Evolutionary conservation across 2,888 invertebrate species (phyloP).

Genomic region (Dione vanillae): DNA sequence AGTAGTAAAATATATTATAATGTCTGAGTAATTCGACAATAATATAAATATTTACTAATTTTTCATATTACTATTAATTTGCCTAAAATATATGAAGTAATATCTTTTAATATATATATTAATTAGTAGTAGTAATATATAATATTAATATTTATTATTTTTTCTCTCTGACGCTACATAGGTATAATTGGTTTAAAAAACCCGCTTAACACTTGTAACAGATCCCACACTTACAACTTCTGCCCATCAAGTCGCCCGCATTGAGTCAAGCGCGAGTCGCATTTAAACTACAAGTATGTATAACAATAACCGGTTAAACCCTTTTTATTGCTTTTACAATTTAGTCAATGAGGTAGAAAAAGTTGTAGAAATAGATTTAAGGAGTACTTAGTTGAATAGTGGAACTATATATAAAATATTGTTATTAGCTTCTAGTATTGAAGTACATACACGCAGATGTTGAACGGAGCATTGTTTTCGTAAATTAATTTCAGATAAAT

Average conservation of each 20-base stretch:
- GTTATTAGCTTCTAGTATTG: neutral
- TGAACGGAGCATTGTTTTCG: neutral
- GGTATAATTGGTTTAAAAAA: neutral
- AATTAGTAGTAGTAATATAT: too few species aligned
- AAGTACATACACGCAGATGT: neutral
- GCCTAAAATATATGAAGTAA: too few species aligned
- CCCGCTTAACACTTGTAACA: slow-evolving; percentile 23
- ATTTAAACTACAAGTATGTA: slow-evolving; percentile 24
- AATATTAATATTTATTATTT: too few species aligned
- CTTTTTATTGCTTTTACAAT: slow-evolving; percentile 33
- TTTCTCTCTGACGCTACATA: too few species aligned
- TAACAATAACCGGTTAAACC: slow-evolving; percentile 35
- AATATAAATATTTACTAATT: too few species aligned
- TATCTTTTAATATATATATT: too few species aligned
- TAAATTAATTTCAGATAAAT: neutral
- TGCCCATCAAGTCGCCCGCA: slow-evolving; percentile 43
- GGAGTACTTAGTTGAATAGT: slow-evolving; percentile 3
- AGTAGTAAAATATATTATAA: too few species aligned
- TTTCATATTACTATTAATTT: too few species aligned
- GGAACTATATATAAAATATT: slow-evolving; percentile 17
- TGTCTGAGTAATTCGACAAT: too few species aligned
- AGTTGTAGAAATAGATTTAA: slow-evolving; percentile 15
- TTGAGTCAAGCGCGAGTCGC: slow-evolving; percentile 41
- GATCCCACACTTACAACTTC: slow-evolving; percentile 26
- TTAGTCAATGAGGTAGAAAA: slow-evolving; percentile 29